Conservation (phyloP, 2,888 invertebrate genomes). For the Empis livida region DNA sequence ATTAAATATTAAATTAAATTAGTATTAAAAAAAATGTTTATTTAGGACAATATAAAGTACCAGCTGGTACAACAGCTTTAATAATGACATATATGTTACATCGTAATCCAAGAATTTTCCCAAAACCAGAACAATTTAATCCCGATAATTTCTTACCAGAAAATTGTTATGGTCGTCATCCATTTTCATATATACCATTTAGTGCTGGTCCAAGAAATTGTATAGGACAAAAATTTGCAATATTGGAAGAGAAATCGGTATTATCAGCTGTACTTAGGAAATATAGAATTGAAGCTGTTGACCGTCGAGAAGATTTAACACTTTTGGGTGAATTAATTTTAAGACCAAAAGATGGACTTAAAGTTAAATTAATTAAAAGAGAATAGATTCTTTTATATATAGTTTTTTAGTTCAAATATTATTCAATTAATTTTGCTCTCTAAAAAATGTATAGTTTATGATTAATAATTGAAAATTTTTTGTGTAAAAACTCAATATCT, state of each 20-base stretch:
- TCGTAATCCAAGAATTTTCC: conserved; percentile 48
- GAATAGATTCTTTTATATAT: conserved; percentile 10
- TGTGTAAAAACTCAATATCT: too few species aligned
- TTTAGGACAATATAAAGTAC: conserved; percentile 28
- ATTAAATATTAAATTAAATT: neutral
- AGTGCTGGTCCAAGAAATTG: conserved; percentile 53
- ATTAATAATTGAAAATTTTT: too few species aligned
- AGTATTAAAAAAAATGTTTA: neutral
- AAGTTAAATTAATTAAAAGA: conserved; percentile 36
- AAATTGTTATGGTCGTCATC: conserved; percentile 44
- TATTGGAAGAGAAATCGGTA: conserved; percentile 44
- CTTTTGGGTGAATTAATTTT: conserved; percentile 47
- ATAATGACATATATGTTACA: conserved; percentile 54
- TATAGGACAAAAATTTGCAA: conserved; percentile 44
- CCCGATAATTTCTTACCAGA: conserved; percentile 61
- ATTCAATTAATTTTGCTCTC: too few species aligned
- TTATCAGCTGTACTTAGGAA: conserved; percentile 43
- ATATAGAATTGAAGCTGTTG: conserved; percentile 42
- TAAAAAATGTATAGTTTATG: too few species aligned
- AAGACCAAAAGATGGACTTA: conserved; percentile 44
- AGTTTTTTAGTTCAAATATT: too few species aligned
- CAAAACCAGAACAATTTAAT: conserved; percentile 53
- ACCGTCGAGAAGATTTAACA: conserved; percentile 42
- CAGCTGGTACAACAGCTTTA: conserved; percentile 40
- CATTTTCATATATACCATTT: conserved; percentile 54